Evolutionary conservation across 2,113 vertebrate genomes (phyloP).

Genomic region (Hypocryptadius cinnamomeus): DNA sequence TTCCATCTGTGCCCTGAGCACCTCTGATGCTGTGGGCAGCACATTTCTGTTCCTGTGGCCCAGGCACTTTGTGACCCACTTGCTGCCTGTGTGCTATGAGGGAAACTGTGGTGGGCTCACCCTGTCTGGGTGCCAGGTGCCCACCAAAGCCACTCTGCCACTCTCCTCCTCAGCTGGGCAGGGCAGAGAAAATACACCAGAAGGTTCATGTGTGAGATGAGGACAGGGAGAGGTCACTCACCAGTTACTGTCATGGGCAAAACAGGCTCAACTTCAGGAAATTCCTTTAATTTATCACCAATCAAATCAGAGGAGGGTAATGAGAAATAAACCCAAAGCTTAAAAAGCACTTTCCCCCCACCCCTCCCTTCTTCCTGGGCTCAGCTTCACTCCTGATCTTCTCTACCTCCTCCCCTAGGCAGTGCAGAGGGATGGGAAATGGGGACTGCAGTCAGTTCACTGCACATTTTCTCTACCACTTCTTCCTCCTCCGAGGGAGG

Average conservation of each 20-base stretch:
- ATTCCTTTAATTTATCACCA: neutral
- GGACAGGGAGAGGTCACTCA: neutral
- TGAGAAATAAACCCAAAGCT: neutral
- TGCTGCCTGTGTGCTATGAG: neutral
- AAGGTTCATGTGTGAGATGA: neutral
- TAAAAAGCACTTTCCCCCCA: neutral
- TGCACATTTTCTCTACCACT: neutral
- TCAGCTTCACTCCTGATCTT: neutral
- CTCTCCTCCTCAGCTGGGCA: neutral
- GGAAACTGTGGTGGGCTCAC: neutral
- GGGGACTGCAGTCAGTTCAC: neutral
- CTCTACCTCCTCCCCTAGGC: neutral
- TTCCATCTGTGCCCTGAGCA: neutral
- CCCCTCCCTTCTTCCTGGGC: neutral
- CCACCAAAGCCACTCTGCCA: neutral
- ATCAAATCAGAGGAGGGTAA: neutral
- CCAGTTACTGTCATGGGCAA: neutral
- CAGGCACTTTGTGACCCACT: neutral
- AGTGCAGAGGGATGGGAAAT: neutral
- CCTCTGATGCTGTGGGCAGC: neutral
- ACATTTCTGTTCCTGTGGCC: neutral
- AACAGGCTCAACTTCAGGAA: neutral
- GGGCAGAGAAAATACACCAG: neutral
- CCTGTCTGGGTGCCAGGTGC: neutral
- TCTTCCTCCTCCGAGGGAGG: neutral